Percentiles rank a stretch among this genome's conserved stretches.
Conservation (phyloP, 2,797 vertebrate species). For the Danio jaintianensis region DNA sequence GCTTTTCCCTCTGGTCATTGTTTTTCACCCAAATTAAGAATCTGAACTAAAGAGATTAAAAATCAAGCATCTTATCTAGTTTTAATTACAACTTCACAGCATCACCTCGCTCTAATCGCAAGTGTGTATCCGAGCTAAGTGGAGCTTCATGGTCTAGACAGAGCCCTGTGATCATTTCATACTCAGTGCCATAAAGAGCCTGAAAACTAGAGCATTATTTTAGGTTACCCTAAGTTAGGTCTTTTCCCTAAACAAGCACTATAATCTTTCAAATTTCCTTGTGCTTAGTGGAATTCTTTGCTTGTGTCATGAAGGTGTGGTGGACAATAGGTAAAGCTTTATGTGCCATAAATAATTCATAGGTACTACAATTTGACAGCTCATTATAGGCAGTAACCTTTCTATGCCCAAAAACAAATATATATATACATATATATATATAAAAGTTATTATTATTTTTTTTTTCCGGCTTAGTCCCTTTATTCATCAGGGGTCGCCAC, state of each 20-base stretch:
- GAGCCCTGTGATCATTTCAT: conserved; percentile 28
- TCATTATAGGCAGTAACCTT: conserved; percentile 18
- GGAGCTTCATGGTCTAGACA: conserved; percentile 25
- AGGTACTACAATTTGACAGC: not conserved
- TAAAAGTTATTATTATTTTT: too few relatives aligned
- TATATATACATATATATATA: too few relatives aligned
- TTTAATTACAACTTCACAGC: conserved; percentile 14
- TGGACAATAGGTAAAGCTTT: conserved; percentile 1
- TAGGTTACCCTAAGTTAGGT: conserved; percentile 33
- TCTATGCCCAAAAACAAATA: too few relatives aligned
- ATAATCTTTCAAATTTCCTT: conserved; percentile 21
- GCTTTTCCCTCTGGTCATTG: not conserved
- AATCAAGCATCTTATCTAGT: conserved; percentile 13
- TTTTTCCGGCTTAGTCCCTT: too few relatives aligned
- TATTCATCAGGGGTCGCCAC: too few relatives aligned
- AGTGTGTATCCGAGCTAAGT: not conserved
- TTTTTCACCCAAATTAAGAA: conserved; percentile 8
- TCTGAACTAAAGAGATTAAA: not conserved
- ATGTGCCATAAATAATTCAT: conserved; percentile 36
- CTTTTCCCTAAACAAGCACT: conserved; percentile 7
- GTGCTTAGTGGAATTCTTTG: conserved; percentile 49
- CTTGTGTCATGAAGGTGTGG: conserved; percentile 50
- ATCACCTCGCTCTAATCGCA: not conserved
- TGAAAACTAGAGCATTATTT: conserved; percentile 55
- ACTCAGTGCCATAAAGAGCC: not conserved